These are phyloP conservation scores for Galaxea fascicularis DNA, from an alignment of 92 coral and sea anemone genomes.

Conservation along the genomic window DNA sequence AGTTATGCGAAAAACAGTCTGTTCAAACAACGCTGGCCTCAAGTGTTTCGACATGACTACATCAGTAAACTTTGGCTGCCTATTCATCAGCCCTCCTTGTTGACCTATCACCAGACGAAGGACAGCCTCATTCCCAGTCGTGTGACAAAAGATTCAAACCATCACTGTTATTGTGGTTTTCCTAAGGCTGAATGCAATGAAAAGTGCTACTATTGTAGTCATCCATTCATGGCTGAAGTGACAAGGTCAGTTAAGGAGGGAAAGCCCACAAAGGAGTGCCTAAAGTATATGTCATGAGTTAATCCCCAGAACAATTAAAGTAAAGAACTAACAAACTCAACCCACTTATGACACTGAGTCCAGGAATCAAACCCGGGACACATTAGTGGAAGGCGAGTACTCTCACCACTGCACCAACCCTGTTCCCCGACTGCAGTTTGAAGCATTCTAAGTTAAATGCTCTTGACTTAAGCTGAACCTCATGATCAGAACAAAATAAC, in stretches of 20 bases:
- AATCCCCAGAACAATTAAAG: conserved; percentile 19
- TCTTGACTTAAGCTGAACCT: conserved; percentile 8
- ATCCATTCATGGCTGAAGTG: conserved; percentile 46
- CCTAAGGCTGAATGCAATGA: conserved; percentile 30
- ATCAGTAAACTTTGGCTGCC: conserved; percentile 58
- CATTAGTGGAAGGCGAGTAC: too few species aligned
- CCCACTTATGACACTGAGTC: too few species aligned
- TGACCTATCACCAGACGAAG: conserved; percentile 43
- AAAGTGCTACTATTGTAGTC: conserved; percentile 54
- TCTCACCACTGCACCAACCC: too few species aligned
- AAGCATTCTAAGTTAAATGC: conserved; percentile 17
- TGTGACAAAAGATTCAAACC: conserved; percentile 27
- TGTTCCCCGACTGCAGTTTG: conserved; percentile 9
- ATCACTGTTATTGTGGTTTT: conserved; percentile 50
- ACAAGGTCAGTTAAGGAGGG: too few species aligned
- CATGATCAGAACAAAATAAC: too few species aligned
- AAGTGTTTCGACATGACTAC: conserved; percentile 58
- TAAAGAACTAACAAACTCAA: too few species aligned
- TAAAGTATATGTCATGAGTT: conserved; percentile 25
- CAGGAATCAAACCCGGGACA: too few species aligned
- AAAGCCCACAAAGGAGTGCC: conserved; percentile 49
- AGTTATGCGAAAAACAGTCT: too few species aligned
- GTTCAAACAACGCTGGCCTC: conserved; percentile 51
- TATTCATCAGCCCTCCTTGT: conserved; percentile 37
- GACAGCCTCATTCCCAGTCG: conserved; percentile 42